Base-by-base conservation (phyloP, 2,888 invertebrate genomes). In the Cheilosia grossa region DNA sequence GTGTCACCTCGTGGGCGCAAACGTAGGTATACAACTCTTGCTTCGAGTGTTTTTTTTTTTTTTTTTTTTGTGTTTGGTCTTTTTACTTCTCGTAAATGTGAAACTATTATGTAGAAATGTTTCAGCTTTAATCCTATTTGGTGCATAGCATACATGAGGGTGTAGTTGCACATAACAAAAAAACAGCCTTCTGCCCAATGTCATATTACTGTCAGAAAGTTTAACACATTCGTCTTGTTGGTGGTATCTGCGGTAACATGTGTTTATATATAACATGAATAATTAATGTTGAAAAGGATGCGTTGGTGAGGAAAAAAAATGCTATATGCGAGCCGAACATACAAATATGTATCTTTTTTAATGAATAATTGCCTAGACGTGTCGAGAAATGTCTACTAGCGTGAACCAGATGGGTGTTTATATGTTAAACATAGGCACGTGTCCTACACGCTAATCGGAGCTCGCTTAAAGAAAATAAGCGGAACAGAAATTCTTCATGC, bases 201-300 rank as follows among this genome's bases (percentile, higher is more conserved):
- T 64, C 78, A 49, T 64, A 79, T 79, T 72, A 79, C 58, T 79
- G 78, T 64, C 72, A 79, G 63, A 56, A 78, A 63, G 47, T 70
- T 78, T 63, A 47, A 44, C 63, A 56, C 72, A 70, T 56, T 63
- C 69, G 27, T 69, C 61, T 77, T 49, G 19, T 49, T 17, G 17
- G 17, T 75, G 40, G 59, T 67, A 75, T 56, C 54, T 30, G 58
- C 15, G 4, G 33, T 49, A 30, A 63, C 63, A 78, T 70, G 49
- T 78, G 70, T 63, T 63, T 40, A 70, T 51, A 70, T 70, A 64
- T 63, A 64, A 37, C 42, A 72, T 61, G 42, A 61, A 72, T 72
- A 53, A 72, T 53, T 72, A 61, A 30, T 53, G 53, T 42, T 53
- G 53, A 72, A 42, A 72, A 59, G 58, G 13, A 70, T 17, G 17